Evolutionary conservation across 2,888 invertebrate species (phyloP).

Genomic region (Harmothoe impar): DNA sequence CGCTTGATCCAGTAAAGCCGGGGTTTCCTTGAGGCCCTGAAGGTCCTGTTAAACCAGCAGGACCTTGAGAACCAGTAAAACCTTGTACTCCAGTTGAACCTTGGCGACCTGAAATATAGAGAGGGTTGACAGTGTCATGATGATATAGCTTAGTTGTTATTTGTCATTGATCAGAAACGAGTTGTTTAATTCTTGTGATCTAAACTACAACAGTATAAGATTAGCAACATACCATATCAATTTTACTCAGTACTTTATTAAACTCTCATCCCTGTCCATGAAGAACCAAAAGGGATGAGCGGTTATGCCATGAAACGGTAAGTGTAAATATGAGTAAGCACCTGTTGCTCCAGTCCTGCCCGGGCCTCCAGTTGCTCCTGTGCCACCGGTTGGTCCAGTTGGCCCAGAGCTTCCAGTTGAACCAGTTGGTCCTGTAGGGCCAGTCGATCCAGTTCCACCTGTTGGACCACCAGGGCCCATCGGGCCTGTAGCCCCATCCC

Average conservation of each 20-base stretch:
- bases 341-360: constrained; percentile 59
- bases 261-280: neutral
- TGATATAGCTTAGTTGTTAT: neutral
- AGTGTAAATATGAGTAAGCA: neutral
- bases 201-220: too few relatives aligned
- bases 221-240: too few relatives aligned
- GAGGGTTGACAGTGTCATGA: neutral
- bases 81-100: constrained; percentile 50
- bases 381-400: constrained; percentile 63
- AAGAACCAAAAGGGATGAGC: neutral
- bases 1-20: constrained; percentile 45
- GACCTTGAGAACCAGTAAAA: constrained; percentile 22
- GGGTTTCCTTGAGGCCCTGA: constrained; percentile 7
- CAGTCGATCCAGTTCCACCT: constrained; percentile 51
- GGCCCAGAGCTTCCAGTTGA: constrained; percentile 45
- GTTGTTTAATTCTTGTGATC: too few relatives aligned
- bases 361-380: constrained; percentile 53
- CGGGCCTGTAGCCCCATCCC: constrained; percentile 33
- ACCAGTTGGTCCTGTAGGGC: constrained; percentile 58
- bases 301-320: neutral
- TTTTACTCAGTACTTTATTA: too few relatives aligned
- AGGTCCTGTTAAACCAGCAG: constrained; percentile 22
- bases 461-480: constrained; percentile 54
- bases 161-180: too few relatives aligned
- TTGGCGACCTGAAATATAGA: constrained; percentile 25